Evolutionary conservation across 2,797 vertebrate genomes (phyloP).

Genomic region (Molossus alvarezi): DNA sequence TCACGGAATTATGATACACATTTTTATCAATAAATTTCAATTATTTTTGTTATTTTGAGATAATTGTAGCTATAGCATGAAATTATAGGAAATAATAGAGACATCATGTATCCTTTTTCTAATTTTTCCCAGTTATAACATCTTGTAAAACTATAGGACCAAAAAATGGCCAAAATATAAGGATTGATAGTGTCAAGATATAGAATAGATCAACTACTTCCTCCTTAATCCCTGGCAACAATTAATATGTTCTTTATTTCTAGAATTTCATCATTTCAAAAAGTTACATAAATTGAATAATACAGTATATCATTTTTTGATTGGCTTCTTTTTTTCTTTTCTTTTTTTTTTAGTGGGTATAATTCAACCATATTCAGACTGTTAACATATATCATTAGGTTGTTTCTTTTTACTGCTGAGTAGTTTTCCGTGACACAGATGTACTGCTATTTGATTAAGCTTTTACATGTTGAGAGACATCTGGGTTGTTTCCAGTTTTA

Average conservation of each 20-base stretch:
- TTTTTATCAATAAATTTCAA: neutral
- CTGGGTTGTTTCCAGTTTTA: neutral
- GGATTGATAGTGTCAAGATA: neutral
- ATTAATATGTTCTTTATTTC: neutral
- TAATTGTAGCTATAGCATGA: neutral
- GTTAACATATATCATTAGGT: neutral
- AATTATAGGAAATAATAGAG: neutral
- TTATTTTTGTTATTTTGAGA: neutral
- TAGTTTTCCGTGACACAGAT: neutral
- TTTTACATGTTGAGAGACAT: neutral
- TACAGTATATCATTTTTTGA: neutral
- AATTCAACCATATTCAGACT: neutral
- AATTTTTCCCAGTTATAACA: neutral
- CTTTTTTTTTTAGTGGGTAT: neutral
- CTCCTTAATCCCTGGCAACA: neutral
- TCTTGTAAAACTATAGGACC: neutral
- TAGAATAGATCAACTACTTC: neutral
- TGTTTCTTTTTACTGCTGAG: neutral
- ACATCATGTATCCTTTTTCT: neutral
- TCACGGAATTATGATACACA: neutral
- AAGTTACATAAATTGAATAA: neutral
- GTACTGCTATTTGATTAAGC: neutral
- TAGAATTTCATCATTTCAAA: conserved; percentile 36
- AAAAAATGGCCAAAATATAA: neutral
- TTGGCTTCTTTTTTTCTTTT: neutral